Evolutionary conservation across 2,888 invertebrate species (phyloP).

Genomic region (Sympetrum striolatum): DNA sequence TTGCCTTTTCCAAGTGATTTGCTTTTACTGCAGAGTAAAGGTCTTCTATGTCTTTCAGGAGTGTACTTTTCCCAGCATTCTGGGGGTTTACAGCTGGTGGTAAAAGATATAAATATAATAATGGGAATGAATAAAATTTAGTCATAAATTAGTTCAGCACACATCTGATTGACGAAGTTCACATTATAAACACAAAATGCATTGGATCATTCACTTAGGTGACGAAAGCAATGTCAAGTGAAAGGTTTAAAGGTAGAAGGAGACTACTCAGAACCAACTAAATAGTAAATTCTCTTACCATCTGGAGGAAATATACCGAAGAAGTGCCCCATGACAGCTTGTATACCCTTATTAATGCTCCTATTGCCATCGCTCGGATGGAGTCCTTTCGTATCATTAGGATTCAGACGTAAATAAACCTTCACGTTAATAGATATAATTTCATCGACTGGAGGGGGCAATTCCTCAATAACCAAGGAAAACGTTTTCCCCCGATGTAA

Average conservation of each 20-base stretch:
- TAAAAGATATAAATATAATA: background rate
- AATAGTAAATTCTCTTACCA: background rate
- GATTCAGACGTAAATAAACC: background rate
- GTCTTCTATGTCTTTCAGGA: slow-evolving; percentile 54
- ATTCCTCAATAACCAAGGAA: background rate
- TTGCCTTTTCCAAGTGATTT: slow-evolving; percentile 25
- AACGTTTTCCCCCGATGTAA: background rate
- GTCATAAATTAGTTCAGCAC: too few species aligned
- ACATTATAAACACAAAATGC: too few species aligned
- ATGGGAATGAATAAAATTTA: background rate
- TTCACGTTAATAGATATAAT: slow-evolving; percentile 7
- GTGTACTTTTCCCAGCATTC: background rate
- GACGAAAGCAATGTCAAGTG: background rate
- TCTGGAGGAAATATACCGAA: background rate
- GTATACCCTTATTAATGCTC: background rate
- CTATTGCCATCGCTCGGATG: background rate
- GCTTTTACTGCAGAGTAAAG: slow-evolving; percentile 49
- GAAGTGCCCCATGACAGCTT: background rate
- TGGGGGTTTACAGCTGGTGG: background rate
- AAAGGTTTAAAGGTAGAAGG: background rate
- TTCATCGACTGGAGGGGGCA: background rate
- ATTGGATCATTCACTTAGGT: background rate
- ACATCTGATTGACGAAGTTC: too few species aligned
- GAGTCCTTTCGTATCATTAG: background rate
- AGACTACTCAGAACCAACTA: background rate